A percentile compares a stretch with the other conserved stretches of the same genome.
These are phyloP conservation scores for Neogobius melanostomus DNA, from an alignment of 2,113 vertebrate species.

Conservation along the genomic window DNA sequence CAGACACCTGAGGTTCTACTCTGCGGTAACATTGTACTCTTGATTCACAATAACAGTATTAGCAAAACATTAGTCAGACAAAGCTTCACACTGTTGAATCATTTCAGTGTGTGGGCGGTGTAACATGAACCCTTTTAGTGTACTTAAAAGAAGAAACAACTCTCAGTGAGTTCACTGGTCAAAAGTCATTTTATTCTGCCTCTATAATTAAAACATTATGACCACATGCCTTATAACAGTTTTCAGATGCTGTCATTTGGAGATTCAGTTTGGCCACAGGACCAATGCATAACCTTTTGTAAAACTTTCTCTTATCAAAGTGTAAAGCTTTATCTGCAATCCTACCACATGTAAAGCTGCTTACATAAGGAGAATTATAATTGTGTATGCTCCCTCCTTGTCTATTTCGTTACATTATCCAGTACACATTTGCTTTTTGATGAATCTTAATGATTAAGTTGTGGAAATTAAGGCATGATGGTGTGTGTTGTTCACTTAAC, in stretches of 20 bases:
- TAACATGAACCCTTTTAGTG: conserved; percentile 21
- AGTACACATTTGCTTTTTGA: not conserved
- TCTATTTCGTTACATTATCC: not conserved
- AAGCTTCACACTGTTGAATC: conserved; percentile 21
- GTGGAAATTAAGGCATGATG: not conserved
- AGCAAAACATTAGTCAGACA: conserved; percentile 25
- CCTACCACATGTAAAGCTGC: too few species aligned
- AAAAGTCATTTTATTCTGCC: conserved; percentile 14
- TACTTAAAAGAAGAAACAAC: conserved; percentile 5
- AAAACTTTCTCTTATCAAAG: too few species aligned
- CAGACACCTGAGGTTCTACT: conserved; percentile 40
- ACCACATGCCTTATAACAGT: not conserved
- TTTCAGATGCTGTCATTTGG: not conserved
- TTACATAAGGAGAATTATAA: too few species aligned
- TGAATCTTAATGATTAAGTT: too few species aligned
- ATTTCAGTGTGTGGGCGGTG: conserved; percentile 33
- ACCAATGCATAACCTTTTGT: too few species aligned
- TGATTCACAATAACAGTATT: conserved; percentile 49
- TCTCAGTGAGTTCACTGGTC: too few species aligned
- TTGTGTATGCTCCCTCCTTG: not conserved
- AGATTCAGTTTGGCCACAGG: too few species aligned
- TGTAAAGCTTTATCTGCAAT: too few species aligned
- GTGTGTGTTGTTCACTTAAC: too few species aligned
- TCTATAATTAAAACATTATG: too few species aligned
- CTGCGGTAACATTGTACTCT: conserved; percentile 46